phyloP scores from a whole-genome alignment of 2,888 invertebrate species.

The Diogma glabrata region DNA sequence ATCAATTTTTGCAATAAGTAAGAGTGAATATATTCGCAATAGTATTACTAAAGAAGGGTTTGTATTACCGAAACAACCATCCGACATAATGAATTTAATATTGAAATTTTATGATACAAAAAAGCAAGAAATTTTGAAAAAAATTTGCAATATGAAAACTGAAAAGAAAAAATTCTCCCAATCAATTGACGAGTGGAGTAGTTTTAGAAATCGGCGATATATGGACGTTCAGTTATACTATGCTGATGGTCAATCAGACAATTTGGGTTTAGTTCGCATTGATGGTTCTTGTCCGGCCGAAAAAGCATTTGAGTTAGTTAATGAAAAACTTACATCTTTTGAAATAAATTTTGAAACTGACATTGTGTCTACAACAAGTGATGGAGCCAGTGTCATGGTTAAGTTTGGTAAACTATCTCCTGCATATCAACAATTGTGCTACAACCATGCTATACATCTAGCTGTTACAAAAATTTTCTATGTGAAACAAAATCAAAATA shows the following conservation, averaged over 20 bases:
- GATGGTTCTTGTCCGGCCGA: constrained; percentile 9
- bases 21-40: constrained; percentile 4
- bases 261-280: constrained; percentile 9
- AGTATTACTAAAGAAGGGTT: background rate
- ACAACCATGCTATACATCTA: constrained; percentile 11
- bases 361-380: constrained; percentile 2
- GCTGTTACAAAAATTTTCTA: constrained; percentile 5
- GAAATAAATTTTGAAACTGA: background rate
- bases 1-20: constrained; percentile 5
- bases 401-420: constrained; percentile 9
- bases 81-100: constrained; percentile 7
- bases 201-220: constrained; percentile 9
- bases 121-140: constrained; percentile 3
- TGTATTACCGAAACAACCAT: background rate
- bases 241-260: background rate
- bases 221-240: constrained; percentile 10
- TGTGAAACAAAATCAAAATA: too few species aligned
- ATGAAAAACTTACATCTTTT: background rate
- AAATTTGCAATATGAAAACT: background rate
- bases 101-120: background rate
- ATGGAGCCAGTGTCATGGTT: constrained; percentile 9
- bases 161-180: constrained; percentile 6
- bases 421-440: constrained; percentile 7
- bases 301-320: constrained; percentile 4
- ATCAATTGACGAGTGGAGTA: constrained; percentile 12